A percentile compares a stretch with the other conserved stretches of the same genome.
phyloP scores from a whole-genome alignment of 2,888 invertebrate genomes.

The Scelioninae gen. 1 region DNA sequence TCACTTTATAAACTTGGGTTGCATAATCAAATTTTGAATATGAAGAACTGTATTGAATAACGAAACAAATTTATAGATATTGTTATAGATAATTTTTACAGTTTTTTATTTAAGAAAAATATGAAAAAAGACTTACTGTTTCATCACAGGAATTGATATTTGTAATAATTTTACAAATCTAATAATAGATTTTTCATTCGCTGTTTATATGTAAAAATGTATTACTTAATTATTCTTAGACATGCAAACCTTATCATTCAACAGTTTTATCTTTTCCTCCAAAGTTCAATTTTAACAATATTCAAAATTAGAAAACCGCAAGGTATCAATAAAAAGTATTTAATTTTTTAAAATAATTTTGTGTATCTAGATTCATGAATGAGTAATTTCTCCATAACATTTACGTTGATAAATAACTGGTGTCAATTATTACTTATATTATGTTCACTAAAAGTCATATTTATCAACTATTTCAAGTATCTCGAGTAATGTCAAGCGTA shows the following conservation, averaged over 20 bases:
- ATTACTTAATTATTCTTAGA: neutral
- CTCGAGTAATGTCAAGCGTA: conserved; percentile 43
- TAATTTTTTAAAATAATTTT: neutral
- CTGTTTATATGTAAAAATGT: neutral
- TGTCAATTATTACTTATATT: conserved; percentile 50
- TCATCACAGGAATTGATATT: conserved; percentile 21
- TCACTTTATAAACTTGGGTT: conserved; percentile 2
- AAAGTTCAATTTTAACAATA: neutral
- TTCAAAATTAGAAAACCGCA: too few species aligned
- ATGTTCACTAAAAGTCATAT: conserved; percentile 25
- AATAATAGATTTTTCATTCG: too few species aligned
- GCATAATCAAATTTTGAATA: neutral
- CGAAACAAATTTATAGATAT: too few species aligned
- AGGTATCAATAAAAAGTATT: neutral
- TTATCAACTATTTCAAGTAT: conserved; percentile 10
- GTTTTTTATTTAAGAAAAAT: neutral
- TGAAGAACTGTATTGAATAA: too few species aligned
- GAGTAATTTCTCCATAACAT: conserved; percentile 19
- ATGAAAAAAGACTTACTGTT: conserved; percentile 5
- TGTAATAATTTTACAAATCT: neutral
- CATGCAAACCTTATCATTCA: neutral
- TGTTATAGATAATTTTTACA: neutral
- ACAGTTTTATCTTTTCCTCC: neutral
- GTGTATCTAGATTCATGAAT: neutral
- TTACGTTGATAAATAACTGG: conserved; percentile 27